Evolutionary conservation across 2,113 vertebrate species (phyloP).

Genomic region (Erinaceus europaeus): DNA sequence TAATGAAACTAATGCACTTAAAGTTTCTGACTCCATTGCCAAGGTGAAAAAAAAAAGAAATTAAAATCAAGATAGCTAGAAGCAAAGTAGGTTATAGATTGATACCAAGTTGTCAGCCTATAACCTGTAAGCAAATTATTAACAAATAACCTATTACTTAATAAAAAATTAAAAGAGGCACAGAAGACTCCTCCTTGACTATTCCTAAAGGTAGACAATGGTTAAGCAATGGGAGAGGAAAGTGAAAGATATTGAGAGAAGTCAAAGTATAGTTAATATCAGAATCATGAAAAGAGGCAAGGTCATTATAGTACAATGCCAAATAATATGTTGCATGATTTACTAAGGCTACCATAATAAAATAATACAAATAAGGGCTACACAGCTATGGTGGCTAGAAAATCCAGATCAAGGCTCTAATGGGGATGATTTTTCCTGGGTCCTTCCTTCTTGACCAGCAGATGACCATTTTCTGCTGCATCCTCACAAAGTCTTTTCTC

Average conservation of each 20-base stretch:
- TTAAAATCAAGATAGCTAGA: not conserved
- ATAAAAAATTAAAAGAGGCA: not conserved
- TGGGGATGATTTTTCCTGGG: not conserved
- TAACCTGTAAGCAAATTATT: no score
- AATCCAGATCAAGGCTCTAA: not conserved
- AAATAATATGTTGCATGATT: not conserved
- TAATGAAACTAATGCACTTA: not conserved
- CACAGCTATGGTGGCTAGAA: not conserved
- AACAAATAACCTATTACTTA: no score
- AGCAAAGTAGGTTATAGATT: not conserved
- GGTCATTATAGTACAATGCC: no score
- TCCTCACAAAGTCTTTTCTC: not conserved
- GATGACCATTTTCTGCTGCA: not conserved
- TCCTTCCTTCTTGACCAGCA: not conserved
- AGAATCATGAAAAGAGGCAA: no score
- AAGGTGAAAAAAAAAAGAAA: constrained; percentile 33
- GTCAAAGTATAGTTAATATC: no score
- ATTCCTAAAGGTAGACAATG: not conserved
- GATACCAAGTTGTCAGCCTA: not conserved
- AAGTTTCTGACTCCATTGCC: constrained; percentile 23
- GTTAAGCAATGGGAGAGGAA: not conserved
- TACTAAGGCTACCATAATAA: not conserved
- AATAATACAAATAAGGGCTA: not conserved
- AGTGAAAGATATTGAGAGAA: not conserved
- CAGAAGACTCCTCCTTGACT: not conserved